phyloP scores from a whole-genome alignment of 2,888 invertebrate genomes.

The Incurvaria masculella region DNA sequence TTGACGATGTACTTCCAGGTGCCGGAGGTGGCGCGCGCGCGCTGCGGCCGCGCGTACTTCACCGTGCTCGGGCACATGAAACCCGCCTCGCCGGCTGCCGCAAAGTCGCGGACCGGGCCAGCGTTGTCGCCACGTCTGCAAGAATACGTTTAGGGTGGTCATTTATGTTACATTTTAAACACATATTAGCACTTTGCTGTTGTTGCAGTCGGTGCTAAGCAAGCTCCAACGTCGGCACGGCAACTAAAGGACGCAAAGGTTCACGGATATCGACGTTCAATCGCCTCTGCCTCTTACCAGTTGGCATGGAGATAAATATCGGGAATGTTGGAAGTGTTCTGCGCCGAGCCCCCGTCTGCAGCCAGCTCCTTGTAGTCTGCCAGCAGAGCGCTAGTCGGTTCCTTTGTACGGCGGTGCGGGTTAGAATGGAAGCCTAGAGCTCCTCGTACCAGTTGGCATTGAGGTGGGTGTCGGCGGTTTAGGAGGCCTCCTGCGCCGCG shows the following conservation, averaged over 20 bases:
- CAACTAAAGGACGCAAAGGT: too few relatives aligned
- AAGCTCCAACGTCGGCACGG: too few relatives aligned
- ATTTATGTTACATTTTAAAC: too few relatives aligned
- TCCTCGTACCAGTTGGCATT: conserved; percentile 46
- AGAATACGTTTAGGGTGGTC: conserved; percentile 11
- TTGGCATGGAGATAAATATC: conserved; percentile 45
- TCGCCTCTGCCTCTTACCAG: conserved; percentile 31
- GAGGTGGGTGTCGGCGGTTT: conserved; percentile 45
- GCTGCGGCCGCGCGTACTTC: conserved; percentile 75
- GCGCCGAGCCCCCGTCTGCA: conserved; percentile 47
- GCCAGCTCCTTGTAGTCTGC: conserved; percentile 64
- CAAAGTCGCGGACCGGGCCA: conserved; percentile 48
- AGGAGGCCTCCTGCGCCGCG: conserved; percentile 50
- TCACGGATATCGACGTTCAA: too few relatives aligned
- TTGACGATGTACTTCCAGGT: conserved; percentile 86
- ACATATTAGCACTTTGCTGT: conserved; percentile 4
- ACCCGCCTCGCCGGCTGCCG: conserved; percentile 59
- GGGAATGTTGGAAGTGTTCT: conserved; percentile 50
- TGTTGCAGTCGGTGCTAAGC: too few relatives aligned
- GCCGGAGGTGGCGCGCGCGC: conserved; percentile 75
- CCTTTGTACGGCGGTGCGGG: conserved; percentile 54
- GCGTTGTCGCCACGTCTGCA: conserved; percentile 61
- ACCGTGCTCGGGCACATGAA: conserved; percentile 78
- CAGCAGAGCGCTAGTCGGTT: conserved; percentile 65
- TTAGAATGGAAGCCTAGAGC: too few relatives aligned